Evolutionary conservation across 2,797 vertebrate species (phyloP).

Genomic region (Fistularia commersonii): DNA sequence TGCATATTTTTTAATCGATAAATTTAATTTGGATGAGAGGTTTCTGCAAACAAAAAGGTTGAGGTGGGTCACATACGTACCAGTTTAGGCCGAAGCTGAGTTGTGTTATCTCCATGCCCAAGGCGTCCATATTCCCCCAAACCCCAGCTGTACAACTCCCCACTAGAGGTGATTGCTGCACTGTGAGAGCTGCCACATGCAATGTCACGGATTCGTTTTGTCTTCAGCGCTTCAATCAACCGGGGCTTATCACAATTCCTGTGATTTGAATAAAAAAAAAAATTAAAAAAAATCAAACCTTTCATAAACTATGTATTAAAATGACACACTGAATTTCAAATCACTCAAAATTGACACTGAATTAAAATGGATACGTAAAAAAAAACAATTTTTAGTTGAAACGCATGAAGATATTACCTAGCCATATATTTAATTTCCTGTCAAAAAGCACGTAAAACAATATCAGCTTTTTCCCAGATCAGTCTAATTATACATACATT

Average conservation of each 20-base stretch:
- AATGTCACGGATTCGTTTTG: slow-evolving; percentile 95
- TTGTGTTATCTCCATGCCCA: slow-evolving; percentile 96
- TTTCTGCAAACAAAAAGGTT: neutral
- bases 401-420: too few relatives aligned
- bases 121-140: slow-evolving; percentile 96
- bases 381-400: too few relatives aligned
- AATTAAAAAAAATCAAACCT: neutral
- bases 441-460: too few relatives aligned
- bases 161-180: slow-evolving; percentile 95
- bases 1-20: too few relatives aligned
- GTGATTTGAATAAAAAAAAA: neutral
- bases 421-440: too few relatives aligned
- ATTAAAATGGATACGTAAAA: too few relatives aligned
- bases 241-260: slow-evolving; percentile 99
- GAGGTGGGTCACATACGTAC: slow-evolving; percentile 59
- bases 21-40: too few relatives aligned
- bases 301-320: neutral
- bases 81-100: slow-evolving; percentile 96
- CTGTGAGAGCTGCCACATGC: slow-evolving; percentile 98
- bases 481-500: slow-evolving; percentile 78
- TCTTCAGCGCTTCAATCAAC: slow-evolving; percentile 94
- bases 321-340: neutral
- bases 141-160: slow-evolving; percentile 97
- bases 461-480: too few relatives aligned
- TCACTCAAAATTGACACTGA: too few relatives aligned